Evolutionary conservation across 2,797 vertebrate species (phyloP), one percentile per base, ranked within the genome.

Genomic region (Eulemur rubriventer): DNA sequence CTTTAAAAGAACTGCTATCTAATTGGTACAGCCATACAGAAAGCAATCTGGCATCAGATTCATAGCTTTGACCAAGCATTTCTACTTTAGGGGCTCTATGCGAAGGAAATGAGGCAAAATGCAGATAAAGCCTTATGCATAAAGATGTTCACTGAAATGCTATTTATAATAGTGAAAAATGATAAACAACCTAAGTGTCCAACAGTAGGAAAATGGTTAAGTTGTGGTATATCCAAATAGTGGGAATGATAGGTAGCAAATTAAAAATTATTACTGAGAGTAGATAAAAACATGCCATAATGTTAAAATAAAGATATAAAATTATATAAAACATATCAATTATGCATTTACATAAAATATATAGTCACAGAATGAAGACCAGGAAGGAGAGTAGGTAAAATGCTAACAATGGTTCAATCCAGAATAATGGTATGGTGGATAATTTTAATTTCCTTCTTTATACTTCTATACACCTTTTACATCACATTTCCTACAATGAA

Each of bases 11-110:
- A 95, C 7, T 95, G 83, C 92, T 95, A 79, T 83, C 82, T 96
- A 97, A 97, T 89, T 87, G 75, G 95, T 93, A 87, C 95, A 97
- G 95, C 70, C 95, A 96, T 11, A 46, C 86, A 87, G 95, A 94
- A 95, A 92, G 95, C 97, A 97, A 95, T 93, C 95, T 97, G 95
- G 93, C 89, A 94, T 75, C 83, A 78, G 92, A 94, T 83, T 85
- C 94, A 65, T 52, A 94, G 97, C 80, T 97, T 97, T 98, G 96
- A 98, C 96, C 94, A 97, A 96, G 93, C 91, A 96, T 94, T 98
- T 98, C 95, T 94, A 91, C 96, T 95, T 96, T 87, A 93, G 70
- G 94, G 95, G 94, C 95, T 97, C 93, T 87, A 67, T 14, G 86
- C 89, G 95, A 93, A 94, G 76, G 87, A 98, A 95, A 90, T 93